These are phyloP conservation scores for Cheilosia vulpina DNA, from an alignment of 2,888 invertebrate species.

Conservation along the genomic window DNA sequence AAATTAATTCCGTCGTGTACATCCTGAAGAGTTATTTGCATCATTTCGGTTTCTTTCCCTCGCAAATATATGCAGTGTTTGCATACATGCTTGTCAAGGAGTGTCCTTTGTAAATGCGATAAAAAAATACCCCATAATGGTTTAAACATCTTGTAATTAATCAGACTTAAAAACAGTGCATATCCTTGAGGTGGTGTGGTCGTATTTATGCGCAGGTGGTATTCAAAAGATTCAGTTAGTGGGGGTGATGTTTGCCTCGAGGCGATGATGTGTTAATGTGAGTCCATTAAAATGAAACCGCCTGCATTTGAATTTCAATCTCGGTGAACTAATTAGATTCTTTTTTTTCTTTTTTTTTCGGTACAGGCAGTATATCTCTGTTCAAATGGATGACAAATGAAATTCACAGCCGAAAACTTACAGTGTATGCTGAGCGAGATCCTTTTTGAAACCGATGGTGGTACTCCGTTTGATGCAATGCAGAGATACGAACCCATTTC, in stretches of 20 bases:
- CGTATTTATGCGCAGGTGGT: background rate
- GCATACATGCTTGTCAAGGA: constrained; percentile 47
- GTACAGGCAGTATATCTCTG: background rate
- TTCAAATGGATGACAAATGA: constrained; percentile 32
- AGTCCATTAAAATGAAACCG: constrained; percentile 57
- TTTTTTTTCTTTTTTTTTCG: background rate
- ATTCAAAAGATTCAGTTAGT: constrained; percentile 36
- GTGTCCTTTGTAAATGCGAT: constrained; percentile 68
- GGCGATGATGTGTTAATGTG: constrained; percentile 67
- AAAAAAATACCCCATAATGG: constrained; percentile 72
- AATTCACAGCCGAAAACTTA: constrained; percentile 85
- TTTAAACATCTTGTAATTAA: constrained; percentile 76
- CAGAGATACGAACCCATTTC: constrained; percentile 97
- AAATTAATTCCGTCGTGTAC: constrained; percentile 71
- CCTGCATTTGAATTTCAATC: constrained; percentile 74
- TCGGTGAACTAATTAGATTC: constrained; percentile 66
- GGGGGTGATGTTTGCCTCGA: constrained; percentile 51
- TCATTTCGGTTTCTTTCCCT: constrained; percentile 54
- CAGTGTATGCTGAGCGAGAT: constrained; percentile 95
- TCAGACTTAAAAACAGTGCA: constrained; percentile 73
- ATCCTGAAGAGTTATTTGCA: constrained; percentile 74
- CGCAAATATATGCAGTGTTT: constrained; percentile 5
- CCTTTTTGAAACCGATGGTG: constrained; percentile 94
- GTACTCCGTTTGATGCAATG: constrained; percentile 94
- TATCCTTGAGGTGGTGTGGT: constrained; percentile 30